These are phyloP conservation scores for Polyergus mexicanus DNA, from an alignment of 1,140 invertebrate species.

Conservation along the genomic window DNA sequence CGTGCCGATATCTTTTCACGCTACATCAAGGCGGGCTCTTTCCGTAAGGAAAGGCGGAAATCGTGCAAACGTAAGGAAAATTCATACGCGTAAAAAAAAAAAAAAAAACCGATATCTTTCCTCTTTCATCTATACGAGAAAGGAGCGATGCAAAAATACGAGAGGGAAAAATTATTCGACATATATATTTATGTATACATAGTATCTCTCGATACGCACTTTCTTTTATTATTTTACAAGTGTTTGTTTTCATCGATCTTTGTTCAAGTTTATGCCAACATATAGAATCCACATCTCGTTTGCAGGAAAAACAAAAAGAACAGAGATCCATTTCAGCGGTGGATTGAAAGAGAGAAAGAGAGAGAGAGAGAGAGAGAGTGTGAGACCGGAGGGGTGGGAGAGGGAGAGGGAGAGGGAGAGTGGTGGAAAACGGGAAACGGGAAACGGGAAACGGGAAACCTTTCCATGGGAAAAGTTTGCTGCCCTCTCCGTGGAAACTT, in stretches of 20 bases:
- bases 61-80: constrained; percentile 24
- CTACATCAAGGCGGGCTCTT: constrained; percentile 21
- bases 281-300: constrained; percentile 33
- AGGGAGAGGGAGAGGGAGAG: background rate
- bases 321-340: constrained; percentile 26
- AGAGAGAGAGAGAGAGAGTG: background rate
- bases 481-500: constrained; percentile 35
- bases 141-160: background rate
- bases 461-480: constrained; percentile 50
- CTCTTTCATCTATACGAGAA: background rate
- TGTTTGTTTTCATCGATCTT: background rate
- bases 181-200: background rate
- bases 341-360: background rate
- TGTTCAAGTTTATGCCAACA: constrained; percentile 11
- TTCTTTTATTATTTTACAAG: background rate
- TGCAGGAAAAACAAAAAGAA: constrained; percentile 6
- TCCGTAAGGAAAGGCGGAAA: background rate
- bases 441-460: background rate
- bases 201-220: background rate
- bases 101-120: background rate
- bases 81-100: constrained; percentile 8
- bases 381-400: no score
- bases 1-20: constrained; percentile 48
- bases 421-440: background rate
- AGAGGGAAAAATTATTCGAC: background rate